Base-by-base conservation (phyloP, 2,113 vertebrate genomes). In the Antennarius striatus region DNA sequence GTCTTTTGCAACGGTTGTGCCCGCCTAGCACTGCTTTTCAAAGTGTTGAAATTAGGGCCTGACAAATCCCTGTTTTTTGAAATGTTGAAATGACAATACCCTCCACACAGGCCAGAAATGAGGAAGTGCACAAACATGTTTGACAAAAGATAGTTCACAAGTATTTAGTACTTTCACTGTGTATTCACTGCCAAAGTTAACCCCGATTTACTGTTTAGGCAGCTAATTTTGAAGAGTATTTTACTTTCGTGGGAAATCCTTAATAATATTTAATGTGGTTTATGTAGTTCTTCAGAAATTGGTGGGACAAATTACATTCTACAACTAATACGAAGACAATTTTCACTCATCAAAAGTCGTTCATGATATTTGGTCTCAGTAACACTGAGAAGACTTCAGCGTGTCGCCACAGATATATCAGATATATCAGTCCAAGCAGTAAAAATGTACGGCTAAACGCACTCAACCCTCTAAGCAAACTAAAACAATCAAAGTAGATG, bases 101-200 rank as follows among this genome's bases (percentile, higher is more conserved):
- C 10, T 66, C 51, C 10, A 40, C 5, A 12, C 39, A 0, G 16
- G n/a, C 55, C 46, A 12, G 56, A 42, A 45, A 69, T n/a, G 49
- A 71, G 71, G 74, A 82, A 84, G 64, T 55, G 42, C 6, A 29
- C 39, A 8, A 32, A 66, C 43, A 13, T 13, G 2, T 45, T 49
- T 60, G 16, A 11, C 12, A 45, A 29, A 65, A 43, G 52, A 17
- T 39, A 47, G 59, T 50, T 61, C 9, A 43, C 17, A 49, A 52
- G 28, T 5, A 7, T 48, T 29, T 12, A 17, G 15, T 39, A 48
- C 11, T 8, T 16, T 52, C 8, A 2, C 28, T 0, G 12, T 58
- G 6, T 61, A 56, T 59, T 53, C 7, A 28, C 5, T 14, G 13
- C 6, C 15, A 22, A 56, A 40, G 16, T 5, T 12, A 36, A 36